These are phyloP conservation scores for Aphrophora alni DNA, from an alignment of 2,888 invertebrate species.

Conservation along the genomic window DNA sequence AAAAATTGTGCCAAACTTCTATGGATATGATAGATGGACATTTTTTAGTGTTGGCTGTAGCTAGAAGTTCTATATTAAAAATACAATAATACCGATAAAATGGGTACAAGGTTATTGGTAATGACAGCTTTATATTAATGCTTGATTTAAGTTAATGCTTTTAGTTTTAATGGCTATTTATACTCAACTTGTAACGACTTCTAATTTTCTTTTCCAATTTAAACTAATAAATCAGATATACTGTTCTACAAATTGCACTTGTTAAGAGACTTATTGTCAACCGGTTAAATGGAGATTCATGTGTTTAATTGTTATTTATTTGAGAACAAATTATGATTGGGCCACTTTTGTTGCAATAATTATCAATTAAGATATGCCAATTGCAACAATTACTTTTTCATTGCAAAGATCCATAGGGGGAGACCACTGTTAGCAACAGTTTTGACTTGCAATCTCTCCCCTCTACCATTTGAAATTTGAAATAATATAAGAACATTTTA, in stretches of 20 bases:
- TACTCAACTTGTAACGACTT: neutral
- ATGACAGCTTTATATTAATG: neutral
- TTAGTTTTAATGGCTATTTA: neutral
- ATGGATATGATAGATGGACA: no score
- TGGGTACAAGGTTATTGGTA: neutral
- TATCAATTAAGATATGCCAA: neutral
- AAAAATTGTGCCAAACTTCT: no score
- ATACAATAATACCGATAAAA: no score
- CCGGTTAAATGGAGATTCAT: neutral
- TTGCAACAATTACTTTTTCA: constrained; percentile 9
- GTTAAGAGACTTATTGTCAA: neutral
- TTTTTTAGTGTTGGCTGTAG: no score
- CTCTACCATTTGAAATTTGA: no score
- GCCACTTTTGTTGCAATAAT: neutral
- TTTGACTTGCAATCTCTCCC: no score
- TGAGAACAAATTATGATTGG: neutral
- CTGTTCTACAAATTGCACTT: neutral
- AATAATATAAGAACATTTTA: no score
- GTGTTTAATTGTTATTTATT: neutral
- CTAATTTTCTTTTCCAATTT: neutral
- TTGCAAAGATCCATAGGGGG: no score
- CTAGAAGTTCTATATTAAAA: no score
- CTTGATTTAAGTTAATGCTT: neutral
- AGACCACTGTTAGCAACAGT: no score
- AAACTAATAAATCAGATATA: neutral